Evolutionary conservation across 2,888 invertebrate species (phyloP), one percentile per base, ranked within the genome.

Genomic region (Mimachlamys varia): DNA sequence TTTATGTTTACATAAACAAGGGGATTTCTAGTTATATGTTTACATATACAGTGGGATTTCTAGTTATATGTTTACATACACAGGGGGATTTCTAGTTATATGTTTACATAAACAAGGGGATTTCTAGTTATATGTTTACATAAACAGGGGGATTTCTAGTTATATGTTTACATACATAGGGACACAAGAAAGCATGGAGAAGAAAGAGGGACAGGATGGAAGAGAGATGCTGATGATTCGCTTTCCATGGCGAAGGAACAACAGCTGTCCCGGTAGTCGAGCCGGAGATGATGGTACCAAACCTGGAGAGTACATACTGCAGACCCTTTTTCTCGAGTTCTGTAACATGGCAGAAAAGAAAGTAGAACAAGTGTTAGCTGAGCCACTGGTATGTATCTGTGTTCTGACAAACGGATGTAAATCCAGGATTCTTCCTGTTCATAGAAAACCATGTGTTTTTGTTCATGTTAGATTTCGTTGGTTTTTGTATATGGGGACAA

Each of bases 331-430:
- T 96, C 98, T 98, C 0, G 99, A 99, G 97, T 99, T 99, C 96
- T 99, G 99, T 0, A 97, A 98, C 0, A 98, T 99, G 95, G 99
- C 99, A 0, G 99, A 99, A 96, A 98, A 98, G 96, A 99, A 99
- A 97, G 99, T 99, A 97, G 99, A 99, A 96, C 98, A 98, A 90
- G 99, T 99, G 0, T 98, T 99, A 98, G 97, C 98, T 90, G 99
- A 99, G 97, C 98, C 98, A 92, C 97, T 98, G 97, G 98, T 98
- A 97, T 91, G 92, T 27, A 53, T 53, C 13, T 53, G 19, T 53
- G 53, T 53, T 53, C 15, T 53, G 19, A 19, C 19, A 53, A 15
- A 53, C 1, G 53, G 2, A 10, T 53, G 3, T 53, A 2, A 12
- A 53, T 44, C 4, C 44, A 44, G 44, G 44, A 44, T 3, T 44